Evolutionary conservation across 2,113 vertebrate genomes (phyloP).

Genomic region (Triplophysa tibetana): DNA sequence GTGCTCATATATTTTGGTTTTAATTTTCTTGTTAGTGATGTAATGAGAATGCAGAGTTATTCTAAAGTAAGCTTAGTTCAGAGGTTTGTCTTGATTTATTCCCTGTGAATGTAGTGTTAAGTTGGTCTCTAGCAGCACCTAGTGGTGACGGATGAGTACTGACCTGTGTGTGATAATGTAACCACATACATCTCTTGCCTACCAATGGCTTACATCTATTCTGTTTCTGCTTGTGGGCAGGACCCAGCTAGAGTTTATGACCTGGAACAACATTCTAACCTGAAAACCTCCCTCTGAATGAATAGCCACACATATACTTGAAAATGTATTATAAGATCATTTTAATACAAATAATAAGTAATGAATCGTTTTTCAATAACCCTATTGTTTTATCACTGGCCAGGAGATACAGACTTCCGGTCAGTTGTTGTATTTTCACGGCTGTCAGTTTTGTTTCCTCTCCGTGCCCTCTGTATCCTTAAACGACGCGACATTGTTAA

Average conservation of each 20-base stretch:
- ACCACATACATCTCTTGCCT: background rate
- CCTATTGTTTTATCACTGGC: background rate
- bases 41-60: background rate
- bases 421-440: background rate
- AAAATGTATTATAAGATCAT: background rate
- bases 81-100: background rate
- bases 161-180: conserved; percentile 31
- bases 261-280: background rate
- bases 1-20: too few relatives aligned
- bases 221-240: background rate
- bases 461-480: background rate
- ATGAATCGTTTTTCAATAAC: too few relatives aligned
- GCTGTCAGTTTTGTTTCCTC: background rate
- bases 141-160: conserved; percentile 83
- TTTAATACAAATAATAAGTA: too few relatives aligned
- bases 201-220: background rate
- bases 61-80: background rate
- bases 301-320: background rate
- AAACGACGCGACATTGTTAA: background rate
- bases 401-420: background rate
- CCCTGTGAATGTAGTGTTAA: conserved; percentile 59
- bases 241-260: too few relatives aligned
- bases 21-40: background rate
- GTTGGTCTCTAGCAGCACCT: conserved; percentile 94
- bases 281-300: too few relatives aligned